Conservation (phyloP, 2,797 vertebrate genomes). For the Acomys russatus region DNA sequence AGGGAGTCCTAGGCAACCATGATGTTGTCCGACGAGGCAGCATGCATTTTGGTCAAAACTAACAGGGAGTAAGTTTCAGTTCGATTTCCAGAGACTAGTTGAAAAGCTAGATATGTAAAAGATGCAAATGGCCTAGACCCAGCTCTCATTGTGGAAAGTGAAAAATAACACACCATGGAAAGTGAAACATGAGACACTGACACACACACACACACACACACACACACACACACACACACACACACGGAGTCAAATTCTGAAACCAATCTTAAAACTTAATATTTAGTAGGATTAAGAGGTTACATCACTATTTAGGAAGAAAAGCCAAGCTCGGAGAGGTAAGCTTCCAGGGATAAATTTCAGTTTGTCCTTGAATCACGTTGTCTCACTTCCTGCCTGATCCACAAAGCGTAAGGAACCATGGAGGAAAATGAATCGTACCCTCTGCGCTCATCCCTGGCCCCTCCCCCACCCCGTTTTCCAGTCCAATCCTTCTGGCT, state of each 20-base stretch:
- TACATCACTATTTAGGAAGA: slow-evolving; percentile 61
- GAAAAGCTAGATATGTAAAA: background rate
- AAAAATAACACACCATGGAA: background rate
- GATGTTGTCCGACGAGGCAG: background rate
- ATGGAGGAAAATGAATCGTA: background rate
- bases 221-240: background rate
- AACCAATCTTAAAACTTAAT: slow-evolving; percentile 40
- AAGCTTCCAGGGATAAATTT: slow-evolving; percentile 16
- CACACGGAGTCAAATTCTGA: background rate
- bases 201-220: background rate
- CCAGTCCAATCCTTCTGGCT: background rate
- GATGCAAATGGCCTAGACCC: background rate
- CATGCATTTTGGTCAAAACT: slow-evolving; percentile 14
- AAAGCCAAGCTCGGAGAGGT: slow-evolving; percentile 55
- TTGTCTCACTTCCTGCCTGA: background rate
- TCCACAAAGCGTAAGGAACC: background rate
- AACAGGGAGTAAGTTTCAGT: background rate
- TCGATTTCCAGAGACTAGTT: background rate
- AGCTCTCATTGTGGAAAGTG: slow-evolving; percentile 37
- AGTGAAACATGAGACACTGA: background rate
- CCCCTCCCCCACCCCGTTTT: background rate
- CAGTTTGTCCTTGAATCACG: slow-evolving; percentile 50
- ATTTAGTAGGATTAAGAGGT: slow-evolving; percentile 46
- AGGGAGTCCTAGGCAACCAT: background rate
- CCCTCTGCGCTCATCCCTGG: too few species aligned